Evolutionary conservation across 2,888 invertebrate species (phyloP), one percentile per base, ranked within the genome.

Genomic region (Thereva nobilitata): DNA sequence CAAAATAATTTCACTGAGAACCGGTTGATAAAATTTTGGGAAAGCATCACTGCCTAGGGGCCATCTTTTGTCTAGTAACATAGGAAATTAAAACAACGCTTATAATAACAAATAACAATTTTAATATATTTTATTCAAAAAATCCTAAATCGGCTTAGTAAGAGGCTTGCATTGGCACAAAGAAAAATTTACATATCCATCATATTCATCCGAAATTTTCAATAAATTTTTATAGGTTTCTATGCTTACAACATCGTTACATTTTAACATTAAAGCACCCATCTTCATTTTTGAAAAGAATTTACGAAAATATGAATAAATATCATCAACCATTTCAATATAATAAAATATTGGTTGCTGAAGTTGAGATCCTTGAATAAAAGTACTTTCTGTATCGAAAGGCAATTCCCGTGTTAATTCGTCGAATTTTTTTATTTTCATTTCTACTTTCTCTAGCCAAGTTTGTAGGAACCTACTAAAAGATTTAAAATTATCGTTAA

Each of bases 341-440:
- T 65, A 65, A 41, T 35, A 55, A 49, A 40, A 44, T 34, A 65
- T 12, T 34, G 65, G 49, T 35, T 56, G 55, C 4, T 55, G 65
- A 6, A 5, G 3, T 6, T 3, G 4, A 38, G 3, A n/a, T 6
- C 65, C 65, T 38, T 49, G n/a, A 40, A 56, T 40, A 49, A 65
- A 55, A 12, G 55, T 12, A n/a, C 65, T 65, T 47, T 47, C 40
- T 8, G 41, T 47, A n/a, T 8, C 23, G 9, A 40, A 54, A 55
- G 55, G 55, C 5, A 55, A 12, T 5, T 8, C 6, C 40, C 40
- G 37, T 4, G 55, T 34, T 23, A 10, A 10, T 1, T 4, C 40
- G 5, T 53, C 45, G 7, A 64, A 54, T 37, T 54, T 10, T 23
- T 41, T 12, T 10, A 59, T 35, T 3, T 8, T 10, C 6, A 12